These are phyloP conservation scores for Pterocles burchelli DNA, from an alignment of 2,113 vertebrate species.

Conservation along the genomic window DNA sequence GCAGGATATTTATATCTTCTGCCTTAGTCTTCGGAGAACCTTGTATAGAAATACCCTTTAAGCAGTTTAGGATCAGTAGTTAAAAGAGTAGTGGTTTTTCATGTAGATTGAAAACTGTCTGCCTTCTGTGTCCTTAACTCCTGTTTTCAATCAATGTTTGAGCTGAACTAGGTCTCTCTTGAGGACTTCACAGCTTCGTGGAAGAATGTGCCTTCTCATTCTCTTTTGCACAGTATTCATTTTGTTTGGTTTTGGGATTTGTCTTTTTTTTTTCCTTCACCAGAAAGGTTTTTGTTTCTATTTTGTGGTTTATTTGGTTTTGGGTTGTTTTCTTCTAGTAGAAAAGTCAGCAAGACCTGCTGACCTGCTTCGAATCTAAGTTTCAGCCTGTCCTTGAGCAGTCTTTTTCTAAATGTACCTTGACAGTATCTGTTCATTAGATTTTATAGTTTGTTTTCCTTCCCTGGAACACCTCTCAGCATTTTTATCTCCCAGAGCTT, in stretches of 20 bases:
- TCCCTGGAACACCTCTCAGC: neutral
- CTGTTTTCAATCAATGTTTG: neutral
- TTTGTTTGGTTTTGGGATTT: neutral
- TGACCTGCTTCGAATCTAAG: neutral
- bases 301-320: neutral
- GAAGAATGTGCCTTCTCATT: neutral
- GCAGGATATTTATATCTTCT: neutral
- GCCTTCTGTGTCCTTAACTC: neutral
- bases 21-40: neutral
- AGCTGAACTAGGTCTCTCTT: neutral
- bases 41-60: neutral
- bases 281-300: neutral
- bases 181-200: neutral
- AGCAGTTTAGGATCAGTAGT: neutral
- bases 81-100: neutral
- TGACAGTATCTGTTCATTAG: neutral
- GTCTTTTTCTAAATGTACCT: neutral
- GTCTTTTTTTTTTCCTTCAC: too few species aligned
- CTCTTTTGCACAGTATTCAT: neutral
- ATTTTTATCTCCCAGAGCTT: neutral
- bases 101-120: neutral
- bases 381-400: neutral
- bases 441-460: neutral
- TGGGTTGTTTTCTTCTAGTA: neutral
- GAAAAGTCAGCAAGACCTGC: neutral